Base-by-base conservation (phyloP, 2,797 vertebrate species). In the Oreortyx pictus region DNA sequence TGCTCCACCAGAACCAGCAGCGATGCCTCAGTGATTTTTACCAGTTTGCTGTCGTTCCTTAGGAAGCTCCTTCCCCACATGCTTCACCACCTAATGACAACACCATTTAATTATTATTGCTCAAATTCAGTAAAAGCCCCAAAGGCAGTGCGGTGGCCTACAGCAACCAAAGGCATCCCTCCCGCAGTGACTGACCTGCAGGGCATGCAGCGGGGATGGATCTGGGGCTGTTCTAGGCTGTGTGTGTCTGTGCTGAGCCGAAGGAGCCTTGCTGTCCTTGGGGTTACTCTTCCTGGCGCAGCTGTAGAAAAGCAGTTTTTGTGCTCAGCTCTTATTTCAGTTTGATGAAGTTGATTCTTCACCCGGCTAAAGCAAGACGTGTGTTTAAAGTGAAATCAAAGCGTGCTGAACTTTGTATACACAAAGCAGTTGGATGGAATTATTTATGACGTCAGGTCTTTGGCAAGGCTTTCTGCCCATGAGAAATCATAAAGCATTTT, bases 171-270 rank as follows among this genome's bases (percentile, higher is more conserved):
- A 3, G 71, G 59, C 37, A 78, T 35, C 50, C 83, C 17, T 35
- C 50, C 83, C 14, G 62, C 73, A 44, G 66, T 86, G 90, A 88
- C 93, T 94, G 81, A 93, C 65, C 31, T 15, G 83, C 82, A 59
- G 74, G 60, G 80, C 10, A 14, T 2, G 43, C 2, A 0, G 16
- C 0, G 2, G 16, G 3, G 83, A 41, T 8, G 77, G 73, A 18
- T 71, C 61, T 33, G 7, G 68, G 33, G 68, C 54, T 88, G 84
- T 4, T 22, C 27, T 0, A 1, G 3, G 75, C 18, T 4, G 75
- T 31, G 24, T 16, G 50, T 0, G 0, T 35, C n/a, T n/a, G n/a
- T 59, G 33, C 33, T n/a, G 54, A 57, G n/a, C 7, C 11, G 22
- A 20, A 33, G 54, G 31, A 33, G n/a, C 31, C 54, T 57, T n/a